phyloP scores from a whole-genome alignment of 2,113 vertebrate genomes.

The Gadus macrocephalus region DNA sequence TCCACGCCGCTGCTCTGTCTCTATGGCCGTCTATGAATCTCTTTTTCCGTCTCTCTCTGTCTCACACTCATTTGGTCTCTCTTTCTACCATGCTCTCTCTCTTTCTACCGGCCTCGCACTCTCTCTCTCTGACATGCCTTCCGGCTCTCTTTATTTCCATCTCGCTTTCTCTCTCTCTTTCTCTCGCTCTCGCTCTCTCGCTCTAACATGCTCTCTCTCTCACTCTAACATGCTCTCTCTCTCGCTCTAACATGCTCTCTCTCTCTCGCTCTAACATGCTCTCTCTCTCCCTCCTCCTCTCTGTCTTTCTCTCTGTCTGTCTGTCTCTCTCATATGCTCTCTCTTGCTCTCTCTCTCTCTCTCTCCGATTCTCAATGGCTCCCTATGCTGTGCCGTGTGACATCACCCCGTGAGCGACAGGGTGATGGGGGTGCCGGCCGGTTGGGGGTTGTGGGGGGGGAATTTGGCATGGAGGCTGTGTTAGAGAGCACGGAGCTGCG shows the following conservation, averaged over 20 bases:
- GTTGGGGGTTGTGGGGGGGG: not conserved
- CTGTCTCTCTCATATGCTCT: not conserved
- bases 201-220: not conserved
- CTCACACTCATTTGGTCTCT: not conserved
- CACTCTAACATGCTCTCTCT: not conserved
- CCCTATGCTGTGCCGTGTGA: not conserved
- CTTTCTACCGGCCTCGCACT: not conserved
- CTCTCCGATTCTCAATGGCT: not conserved
- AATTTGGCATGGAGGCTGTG: not conserved
- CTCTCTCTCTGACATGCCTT: not conserved
- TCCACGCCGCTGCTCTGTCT: not conserved
- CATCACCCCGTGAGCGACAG: too few relatives aligned
- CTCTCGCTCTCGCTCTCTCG: not conserved
- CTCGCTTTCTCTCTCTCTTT: not conserved
- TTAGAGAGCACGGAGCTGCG: not conserved
- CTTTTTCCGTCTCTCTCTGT: not conserved
- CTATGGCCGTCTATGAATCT: not conserved
- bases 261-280: not conserved
- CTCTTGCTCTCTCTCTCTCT: slow-evolving; percentile 1
- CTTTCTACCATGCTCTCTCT: not conserved
- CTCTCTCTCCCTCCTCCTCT: not conserved
- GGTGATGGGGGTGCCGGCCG: not conserved
- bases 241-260: not conserved
- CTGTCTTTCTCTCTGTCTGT: not conserved
- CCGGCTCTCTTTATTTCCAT: not conserved